Conservation (phyloP, 1,140 invertebrate genomes). For the Medauroidea extradentata region DNA sequence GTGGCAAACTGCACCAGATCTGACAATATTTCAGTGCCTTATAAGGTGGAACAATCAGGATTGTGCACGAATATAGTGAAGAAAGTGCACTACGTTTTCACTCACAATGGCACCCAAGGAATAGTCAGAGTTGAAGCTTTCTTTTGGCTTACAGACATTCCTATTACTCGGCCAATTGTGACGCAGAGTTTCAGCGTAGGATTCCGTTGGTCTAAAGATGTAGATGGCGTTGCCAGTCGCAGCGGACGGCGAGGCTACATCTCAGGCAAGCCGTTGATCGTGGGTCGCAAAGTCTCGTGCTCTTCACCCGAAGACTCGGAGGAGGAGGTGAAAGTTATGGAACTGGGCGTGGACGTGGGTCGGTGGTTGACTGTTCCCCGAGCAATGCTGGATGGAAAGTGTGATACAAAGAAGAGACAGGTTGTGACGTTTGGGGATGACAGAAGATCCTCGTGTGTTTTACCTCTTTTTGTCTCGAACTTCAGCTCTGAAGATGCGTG, state of each 20-base stretch:
- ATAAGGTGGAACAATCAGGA: conserved; percentile 24
- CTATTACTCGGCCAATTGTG: conserved; percentile 34
- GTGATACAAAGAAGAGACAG: conserved; percentile 34
- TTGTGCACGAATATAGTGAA: conserved; percentile 46
- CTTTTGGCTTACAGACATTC: conserved; percentile 43
- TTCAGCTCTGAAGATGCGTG: conserved; percentile 37
- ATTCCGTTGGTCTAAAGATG: conserved; percentile 47
- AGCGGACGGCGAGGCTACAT: conserved; percentile 69
- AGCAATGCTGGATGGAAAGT: conserved; percentile 38
- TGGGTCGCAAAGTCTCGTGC: conserved; percentile 33
- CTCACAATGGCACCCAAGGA: conserved; percentile 55
- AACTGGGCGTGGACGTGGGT: background rate
- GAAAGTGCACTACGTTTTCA: conserved; percentile 47
- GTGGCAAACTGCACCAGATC: conserved; percentile 29
- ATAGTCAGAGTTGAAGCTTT: conserved; percentile 44
- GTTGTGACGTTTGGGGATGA: conserved; percentile 48
- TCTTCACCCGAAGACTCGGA: background rate
- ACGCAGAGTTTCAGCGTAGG: conserved; percentile 47
- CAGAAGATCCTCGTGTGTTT: background rate
- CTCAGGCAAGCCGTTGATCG: conserved; percentile 55
- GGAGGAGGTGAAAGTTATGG: conserved; percentile 9
- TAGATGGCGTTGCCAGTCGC: conserved; percentile 38
- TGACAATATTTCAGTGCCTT: conserved; percentile 18
- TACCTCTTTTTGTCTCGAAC: background rate
- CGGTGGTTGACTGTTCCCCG: conserved; percentile 35